phyloP scores from a whole-genome alignment of 2,113 vertebrate species.

The Oenanthe oenanthe region DNA sequence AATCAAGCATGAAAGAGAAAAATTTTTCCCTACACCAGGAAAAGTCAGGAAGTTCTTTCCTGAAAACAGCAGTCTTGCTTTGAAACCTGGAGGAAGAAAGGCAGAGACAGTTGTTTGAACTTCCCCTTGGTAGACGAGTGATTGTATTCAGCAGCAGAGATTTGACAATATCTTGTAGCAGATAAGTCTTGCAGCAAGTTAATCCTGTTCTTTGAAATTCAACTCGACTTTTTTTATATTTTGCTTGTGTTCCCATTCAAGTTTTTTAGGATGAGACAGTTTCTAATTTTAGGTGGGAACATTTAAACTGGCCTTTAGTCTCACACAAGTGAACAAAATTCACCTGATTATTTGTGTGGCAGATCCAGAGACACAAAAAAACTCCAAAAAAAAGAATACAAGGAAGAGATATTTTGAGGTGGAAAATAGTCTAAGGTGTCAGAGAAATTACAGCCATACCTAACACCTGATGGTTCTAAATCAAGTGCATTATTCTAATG shows the following conservation, averaged over 20 bases:
- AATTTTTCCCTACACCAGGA: neutral
- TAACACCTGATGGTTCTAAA: neutral
- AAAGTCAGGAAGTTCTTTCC: neutral
- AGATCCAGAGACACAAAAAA: neutral
- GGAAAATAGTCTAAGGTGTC: neutral
- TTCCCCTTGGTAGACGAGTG: neutral
- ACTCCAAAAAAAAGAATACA: neutral
- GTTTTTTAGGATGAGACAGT: neutral
- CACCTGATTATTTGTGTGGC: neutral
- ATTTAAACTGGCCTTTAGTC: neutral
- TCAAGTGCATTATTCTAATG: neutral
- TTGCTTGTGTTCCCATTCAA: neutral
- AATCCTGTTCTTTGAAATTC: neutral
- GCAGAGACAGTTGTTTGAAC: neutral
- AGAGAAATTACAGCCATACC: neutral
- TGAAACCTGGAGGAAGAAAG: neutral
- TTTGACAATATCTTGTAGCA: neutral
- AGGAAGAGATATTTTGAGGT: neutral
- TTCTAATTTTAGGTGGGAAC: neutral
- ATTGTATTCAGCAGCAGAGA: neutral
- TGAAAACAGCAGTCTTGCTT: neutral
- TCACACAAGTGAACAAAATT: neutral
- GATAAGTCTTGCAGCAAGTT: neutral
- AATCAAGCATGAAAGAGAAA: neutral
- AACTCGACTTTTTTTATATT: neutral